Evolutionary conservation across 2,113 vertebrate species (phyloP).

Genomic region (Sphyrna mokarran): DNA sequence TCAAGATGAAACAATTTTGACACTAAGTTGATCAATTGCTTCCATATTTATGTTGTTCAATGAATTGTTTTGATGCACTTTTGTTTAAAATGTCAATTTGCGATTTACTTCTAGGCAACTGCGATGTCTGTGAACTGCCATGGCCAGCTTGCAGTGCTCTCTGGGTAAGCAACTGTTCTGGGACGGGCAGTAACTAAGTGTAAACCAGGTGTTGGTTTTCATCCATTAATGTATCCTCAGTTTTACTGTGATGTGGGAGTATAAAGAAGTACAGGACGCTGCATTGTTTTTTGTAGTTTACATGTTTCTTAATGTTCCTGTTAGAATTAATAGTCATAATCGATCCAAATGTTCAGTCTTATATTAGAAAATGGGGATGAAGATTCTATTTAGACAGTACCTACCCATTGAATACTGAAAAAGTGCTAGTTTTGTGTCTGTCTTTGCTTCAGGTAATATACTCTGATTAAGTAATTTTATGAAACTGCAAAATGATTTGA

Average conservation of each 20-base stretch:
- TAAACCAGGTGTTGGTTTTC: neutral
- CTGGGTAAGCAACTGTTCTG: constrained; percentile 67
- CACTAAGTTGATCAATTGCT: constrained; percentile 38
- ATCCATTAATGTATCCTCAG: neutral
- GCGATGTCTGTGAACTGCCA: constrained; percentile 97
- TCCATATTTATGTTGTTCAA: constrained; percentile 41
- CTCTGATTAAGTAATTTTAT: neutral
- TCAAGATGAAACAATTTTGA: constrained; percentile 40
- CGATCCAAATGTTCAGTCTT: neutral
- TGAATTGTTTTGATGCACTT: constrained; percentile 40
- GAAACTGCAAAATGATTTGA: neutral
- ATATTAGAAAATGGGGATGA: neutral
- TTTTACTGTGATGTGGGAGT: neutral
- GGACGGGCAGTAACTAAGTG: neutral
- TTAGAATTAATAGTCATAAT: neutral
- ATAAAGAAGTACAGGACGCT: neutral
- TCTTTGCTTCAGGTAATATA: neutral
- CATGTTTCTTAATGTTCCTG: neutral
- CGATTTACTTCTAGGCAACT: constrained; percentile 68
- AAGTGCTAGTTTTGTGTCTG: neutral
- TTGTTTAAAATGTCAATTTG: neutral
- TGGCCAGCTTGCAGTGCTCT: constrained; percentile 85
- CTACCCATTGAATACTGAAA: neutral
- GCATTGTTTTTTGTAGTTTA: neutral
- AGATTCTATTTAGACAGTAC: neutral